These are phyloP conservation scores for Lordiphosa andalusiaca DNA, from an alignment of 2,888 invertebrate genomes.

Conservation along the genomic window DNA sequence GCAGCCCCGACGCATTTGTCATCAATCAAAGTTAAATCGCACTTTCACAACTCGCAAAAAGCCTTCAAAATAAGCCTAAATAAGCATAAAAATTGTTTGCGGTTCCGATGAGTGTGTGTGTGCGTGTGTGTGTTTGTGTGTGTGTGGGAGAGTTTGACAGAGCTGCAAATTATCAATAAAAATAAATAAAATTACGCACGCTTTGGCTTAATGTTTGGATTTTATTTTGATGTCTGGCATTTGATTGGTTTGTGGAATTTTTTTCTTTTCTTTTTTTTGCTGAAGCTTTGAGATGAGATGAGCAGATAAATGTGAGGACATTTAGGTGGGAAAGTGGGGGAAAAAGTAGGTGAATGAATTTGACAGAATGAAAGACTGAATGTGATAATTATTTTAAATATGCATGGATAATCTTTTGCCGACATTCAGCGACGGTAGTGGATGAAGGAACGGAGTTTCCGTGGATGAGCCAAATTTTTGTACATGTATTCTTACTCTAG, in stretches of 20 bases:
- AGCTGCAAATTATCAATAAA: slow-evolving; percentile 72
- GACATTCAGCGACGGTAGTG: too few relatives aligned
- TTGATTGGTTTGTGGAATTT: slow-evolving; percentile 54
- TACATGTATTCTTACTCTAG: too few relatives aligned
- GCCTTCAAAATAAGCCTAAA: slow-evolving; percentile 62
- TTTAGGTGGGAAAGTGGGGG: too few relatives aligned
- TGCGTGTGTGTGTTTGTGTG: slow-evolving; percentile 30
- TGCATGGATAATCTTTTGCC: too few relatives aligned
- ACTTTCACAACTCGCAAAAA: slow-evolving; percentile 65
- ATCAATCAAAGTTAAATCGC: slow-evolving; percentile 80
- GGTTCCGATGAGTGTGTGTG: slow-evolving; percentile 25
- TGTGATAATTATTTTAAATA: too few relatives aligned
- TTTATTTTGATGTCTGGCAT: slow-evolving; percentile 63
- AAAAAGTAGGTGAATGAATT: too few relatives aligned
- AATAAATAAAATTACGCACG: slow-evolving; percentile 68
- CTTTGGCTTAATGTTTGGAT: slow-evolving; percentile 64
- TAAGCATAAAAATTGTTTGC: slow-evolving; percentile 69
- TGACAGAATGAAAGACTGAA: too few relatives aligned
- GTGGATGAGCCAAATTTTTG: too few relatives aligned
- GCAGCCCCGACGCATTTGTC: slow-evolving; percentile 66
- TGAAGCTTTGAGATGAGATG: slow-evolving; percentile 14
- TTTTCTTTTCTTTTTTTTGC: not conserved
- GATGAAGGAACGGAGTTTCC: too few relatives aligned
- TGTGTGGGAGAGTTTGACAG: slow-evolving; percentile 43
- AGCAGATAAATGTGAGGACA: too few relatives aligned